Evolutionary conservation across 2,888 invertebrate species (phyloP), one percentile per base, ranked within the genome.

Genomic region (Mythimna ferrago): DNA sequence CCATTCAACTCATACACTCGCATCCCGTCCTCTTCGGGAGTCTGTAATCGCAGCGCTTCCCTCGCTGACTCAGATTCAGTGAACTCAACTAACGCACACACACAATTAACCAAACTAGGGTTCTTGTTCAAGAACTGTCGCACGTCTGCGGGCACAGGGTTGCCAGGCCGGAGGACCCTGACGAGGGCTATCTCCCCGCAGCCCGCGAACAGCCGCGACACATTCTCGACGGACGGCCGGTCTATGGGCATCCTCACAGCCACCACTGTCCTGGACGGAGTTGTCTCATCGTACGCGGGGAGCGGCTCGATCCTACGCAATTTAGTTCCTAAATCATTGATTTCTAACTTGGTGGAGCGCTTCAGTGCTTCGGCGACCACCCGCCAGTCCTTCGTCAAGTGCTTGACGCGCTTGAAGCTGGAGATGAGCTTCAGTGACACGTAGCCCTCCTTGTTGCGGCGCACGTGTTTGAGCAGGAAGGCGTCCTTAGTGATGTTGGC

Each of bases 401-500:
- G 98, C 89, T 99, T 99, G 60, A 99, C 99, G 79, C 99, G 97
- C 91, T 99, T 99, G 93, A 99, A 99, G 89, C 99, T 99, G 19
- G 99, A 99, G 84, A 99, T 98, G 73, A 99, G 96, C 93, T 99
- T 99, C 68, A 99, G 96, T 69, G 99, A 99, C 21, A 99, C 99
- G 94, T 98, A 99, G 32, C 99, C 99, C 94, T 99, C 99, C 94
- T 99, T 99, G 93, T 99, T 99, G 69, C 99, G 97, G 72, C 98
- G 97, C 35, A 99, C 99, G 92, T 99, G 99, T 92, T 99, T 99
- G 80, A 99, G 94, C 62, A 99, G 96, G 94, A 99, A 99, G 19
- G 99, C 99, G 92, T 99, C 99, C 92, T 99, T 99, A 6, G 99
- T 97, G 85, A 99, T 98, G 92, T 99, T 99, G 66, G 98, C 98